Evolutionary conservation across 2,113 vertebrate genomes (phyloP).

Genomic region (Gobiocypris rarus): DNA sequence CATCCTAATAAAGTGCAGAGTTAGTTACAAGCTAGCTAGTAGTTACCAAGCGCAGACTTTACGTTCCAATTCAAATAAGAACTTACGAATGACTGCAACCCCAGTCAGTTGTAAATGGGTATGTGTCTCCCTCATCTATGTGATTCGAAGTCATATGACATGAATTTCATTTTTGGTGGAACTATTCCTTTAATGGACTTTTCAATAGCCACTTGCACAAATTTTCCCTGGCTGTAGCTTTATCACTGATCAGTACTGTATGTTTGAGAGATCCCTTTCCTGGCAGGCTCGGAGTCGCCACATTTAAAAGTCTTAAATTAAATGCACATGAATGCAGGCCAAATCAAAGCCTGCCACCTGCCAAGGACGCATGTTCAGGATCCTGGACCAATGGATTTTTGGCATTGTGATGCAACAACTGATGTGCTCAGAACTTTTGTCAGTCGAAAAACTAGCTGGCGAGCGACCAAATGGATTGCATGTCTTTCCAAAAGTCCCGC

Average conservation of each 20-base stretch:
- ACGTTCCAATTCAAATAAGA: too few relatives aligned
- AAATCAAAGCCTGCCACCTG: constrained; percentile 20
- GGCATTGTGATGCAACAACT: neutral
- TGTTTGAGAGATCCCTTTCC: constrained; percentile 16
- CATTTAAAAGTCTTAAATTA: constrained; percentile 28
- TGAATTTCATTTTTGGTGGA: neutral
- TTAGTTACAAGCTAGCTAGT: too few relatives aligned
- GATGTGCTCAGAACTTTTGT: constrained; percentile 22
- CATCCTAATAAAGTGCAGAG: too few relatives aligned
- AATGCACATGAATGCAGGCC: constrained; percentile 17
- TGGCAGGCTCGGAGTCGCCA: neutral
- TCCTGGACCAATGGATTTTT: constrained; percentile 20
- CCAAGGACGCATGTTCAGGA: constrained; percentile 27
- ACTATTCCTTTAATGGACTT: neutral
- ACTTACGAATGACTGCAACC: too few relatives aligned
- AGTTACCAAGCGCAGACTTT: too few relatives aligned
- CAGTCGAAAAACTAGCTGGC: constrained; percentile 8
- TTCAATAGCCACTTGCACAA: neutral
- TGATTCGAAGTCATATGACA: neutral
- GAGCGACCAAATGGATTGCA: neutral
- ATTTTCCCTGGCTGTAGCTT: neutral
- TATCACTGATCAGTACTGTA: neutral
- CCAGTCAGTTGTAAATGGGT: too few relatives aligned
- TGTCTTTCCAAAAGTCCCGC: constrained; percentile 7
- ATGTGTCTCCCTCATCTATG: too few relatives aligned